phyloP scores from a whole-genome alignment of 2,113 vertebrate species.

The Calidris pygmaea region DNA sequence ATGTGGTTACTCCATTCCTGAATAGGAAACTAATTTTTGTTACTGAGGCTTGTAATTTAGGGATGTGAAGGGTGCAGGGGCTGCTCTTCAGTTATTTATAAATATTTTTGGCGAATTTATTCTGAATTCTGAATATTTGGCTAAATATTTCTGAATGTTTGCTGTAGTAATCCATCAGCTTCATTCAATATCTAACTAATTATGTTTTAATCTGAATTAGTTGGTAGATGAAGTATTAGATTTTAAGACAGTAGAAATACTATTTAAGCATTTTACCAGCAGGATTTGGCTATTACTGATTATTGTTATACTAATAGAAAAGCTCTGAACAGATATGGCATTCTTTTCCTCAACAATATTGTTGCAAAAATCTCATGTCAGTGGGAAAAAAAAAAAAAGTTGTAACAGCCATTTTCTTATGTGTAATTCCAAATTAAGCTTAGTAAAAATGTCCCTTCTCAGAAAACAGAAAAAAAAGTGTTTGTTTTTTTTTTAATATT shows the following conservation, averaged over 20 bases:
- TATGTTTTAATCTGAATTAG: neutral
- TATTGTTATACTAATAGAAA: neutral
- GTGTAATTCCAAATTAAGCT: neutral
- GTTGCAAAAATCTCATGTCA: neutral
- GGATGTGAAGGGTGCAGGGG: neutral
- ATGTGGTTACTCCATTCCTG: neutral
- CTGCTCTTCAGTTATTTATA: neutral
- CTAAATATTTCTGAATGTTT: neutral
- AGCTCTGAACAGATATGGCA: neutral
- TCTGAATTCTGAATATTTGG: too few relatives aligned
- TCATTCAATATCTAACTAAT: neutral
- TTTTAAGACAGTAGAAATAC: neutral
- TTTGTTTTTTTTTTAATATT: neutral
- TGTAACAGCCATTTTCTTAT: neutral
- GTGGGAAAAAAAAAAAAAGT: neutral
- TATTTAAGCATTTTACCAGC: neutral
- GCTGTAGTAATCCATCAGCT: neutral
- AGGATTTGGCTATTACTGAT: neutral
- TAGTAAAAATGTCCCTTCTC: neutral
- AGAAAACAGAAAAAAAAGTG: neutral
- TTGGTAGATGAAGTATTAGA: neutral
- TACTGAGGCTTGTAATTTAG: neutral
- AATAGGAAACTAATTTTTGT: neutral
- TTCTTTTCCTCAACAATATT: neutral
- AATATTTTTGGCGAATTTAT: neutral